phyloP scores from a whole-genome alignment of 2,888 invertebrate species.

The Drosophila picticornis region DNA sequence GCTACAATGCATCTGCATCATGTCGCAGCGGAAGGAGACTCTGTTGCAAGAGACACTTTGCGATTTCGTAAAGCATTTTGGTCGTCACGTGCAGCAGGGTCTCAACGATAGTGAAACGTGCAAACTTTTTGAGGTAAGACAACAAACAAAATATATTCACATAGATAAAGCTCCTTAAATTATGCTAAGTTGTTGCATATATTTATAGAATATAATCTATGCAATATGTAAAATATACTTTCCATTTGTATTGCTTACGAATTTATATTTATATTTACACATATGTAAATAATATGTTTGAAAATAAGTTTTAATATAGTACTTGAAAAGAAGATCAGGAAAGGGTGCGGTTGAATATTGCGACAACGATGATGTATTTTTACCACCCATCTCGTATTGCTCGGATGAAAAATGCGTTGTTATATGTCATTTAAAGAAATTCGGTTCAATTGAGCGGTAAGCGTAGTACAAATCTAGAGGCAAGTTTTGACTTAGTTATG shows the following conservation, averaged over 20 bases:
- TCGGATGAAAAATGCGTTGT: not conserved
- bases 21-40: conserved; percentile 89
- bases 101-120: conserved; percentile 84
- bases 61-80: conserved; percentile 84
- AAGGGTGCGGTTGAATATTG: not conserved
- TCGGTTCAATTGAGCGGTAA: not conserved
- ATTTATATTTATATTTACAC: not conserved
- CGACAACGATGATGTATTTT: not conserved
- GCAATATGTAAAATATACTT: not conserved
- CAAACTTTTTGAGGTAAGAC: conserved; percentile 83
- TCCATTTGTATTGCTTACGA: not conserved
- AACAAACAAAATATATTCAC: not conserved
- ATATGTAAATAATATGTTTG: not conserved
- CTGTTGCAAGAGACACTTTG: conserved; percentile 83
- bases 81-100: conserved; percentile 83
- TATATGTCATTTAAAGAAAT: too few species aligned
- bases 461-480: not conserved
- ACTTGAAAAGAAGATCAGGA: not conserved
- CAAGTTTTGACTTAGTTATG: not conserved
- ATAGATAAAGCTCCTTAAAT: too few species aligned
- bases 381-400: not conserved
- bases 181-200: not conserved
- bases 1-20: conserved; percentile 90
- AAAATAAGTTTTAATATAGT: not conserved
- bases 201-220: not conserved